A percentile compares a stretch with the other conserved stretches of the same genome.
Conservation (phyloP, 2,888 invertebrate species). For the Macrosoma leucophasiata region DNA sequence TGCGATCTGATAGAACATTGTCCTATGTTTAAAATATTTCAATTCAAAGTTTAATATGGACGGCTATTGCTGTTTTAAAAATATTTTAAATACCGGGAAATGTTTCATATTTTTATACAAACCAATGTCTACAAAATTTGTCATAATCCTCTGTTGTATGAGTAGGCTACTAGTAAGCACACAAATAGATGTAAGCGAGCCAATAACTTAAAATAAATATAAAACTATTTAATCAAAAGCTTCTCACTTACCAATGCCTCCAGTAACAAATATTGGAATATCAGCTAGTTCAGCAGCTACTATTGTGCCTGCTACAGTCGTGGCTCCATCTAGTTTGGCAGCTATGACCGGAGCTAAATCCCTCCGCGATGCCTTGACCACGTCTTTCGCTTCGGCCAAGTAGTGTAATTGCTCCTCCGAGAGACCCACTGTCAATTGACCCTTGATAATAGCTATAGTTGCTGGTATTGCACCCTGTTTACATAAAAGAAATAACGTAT, state of each 20-base stretch:
- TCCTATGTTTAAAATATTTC: too few species aligned
- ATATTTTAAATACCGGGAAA: too few species aligned
- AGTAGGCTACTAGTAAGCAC: too few species aligned
- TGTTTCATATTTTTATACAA: too few species aligned
- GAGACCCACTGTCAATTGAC: constrained; percentile 88
- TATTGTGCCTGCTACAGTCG: constrained; percentile 97
- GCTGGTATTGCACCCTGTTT: constrained; percentile 90
- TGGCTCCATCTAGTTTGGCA: constrained; percentile 87
- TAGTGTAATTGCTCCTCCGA: constrained; percentile 76
- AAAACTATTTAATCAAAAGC: too few species aligned
- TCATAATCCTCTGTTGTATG: too few species aligned
- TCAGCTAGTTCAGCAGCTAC: constrained; percentile 87
- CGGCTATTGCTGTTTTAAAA: too few species aligned
- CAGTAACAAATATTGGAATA: constrained; percentile 95
- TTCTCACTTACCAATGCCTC: constrained; percentile 78
- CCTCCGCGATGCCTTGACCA: constrained; percentile 90
- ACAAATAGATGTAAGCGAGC: too few species aligned
- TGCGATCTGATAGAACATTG: too few species aligned
- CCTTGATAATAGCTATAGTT: constrained; percentile 91
- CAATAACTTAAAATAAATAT: too few species aligned
- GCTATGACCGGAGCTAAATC: constrained; percentile 87
- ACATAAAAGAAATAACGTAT: background rate
- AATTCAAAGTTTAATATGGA: too few species aligned
- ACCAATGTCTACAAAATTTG: too few species aligned
- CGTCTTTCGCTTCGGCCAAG: constrained; percentile 75